phyloP scores from a whole-genome alignment of 2,797 vertebrate species.

The Sparidentex hasta region DNA sequence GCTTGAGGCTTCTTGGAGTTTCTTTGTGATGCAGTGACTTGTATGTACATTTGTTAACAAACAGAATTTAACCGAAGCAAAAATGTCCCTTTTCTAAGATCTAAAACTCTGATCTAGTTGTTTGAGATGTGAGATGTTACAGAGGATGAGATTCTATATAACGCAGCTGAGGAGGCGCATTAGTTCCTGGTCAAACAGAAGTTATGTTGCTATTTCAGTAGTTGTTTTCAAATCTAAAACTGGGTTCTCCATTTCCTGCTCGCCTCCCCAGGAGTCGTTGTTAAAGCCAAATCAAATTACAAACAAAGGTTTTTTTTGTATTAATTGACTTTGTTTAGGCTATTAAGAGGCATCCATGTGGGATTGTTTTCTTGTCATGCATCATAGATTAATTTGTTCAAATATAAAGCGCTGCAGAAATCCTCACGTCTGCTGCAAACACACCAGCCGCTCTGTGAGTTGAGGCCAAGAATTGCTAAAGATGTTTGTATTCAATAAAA shows the following conservation, averaged over 20 bases:
- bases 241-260: neutral
- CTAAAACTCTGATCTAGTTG: neutral
- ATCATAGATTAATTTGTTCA: conserved; percentile 26
- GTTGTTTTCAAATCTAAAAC: conserved; percentile 6
- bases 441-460: neutral
- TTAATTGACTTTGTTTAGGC: conserved; percentile 29
- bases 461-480: conserved; percentile 18
- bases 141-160: neutral
- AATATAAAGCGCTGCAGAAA: conserved; percentile 8
- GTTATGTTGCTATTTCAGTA: neutral
- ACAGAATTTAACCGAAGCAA: neutral
- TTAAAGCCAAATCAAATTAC: conserved; percentile 25
- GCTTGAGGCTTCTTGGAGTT: neutral
- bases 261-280: neutral
- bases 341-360: conserved; percentile 11
- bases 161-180: neutral
- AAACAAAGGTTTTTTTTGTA: neutral
- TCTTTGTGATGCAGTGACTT: neutral
- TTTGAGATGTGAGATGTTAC: too few relatives aligned
- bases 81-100: neutral
- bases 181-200: neutral
- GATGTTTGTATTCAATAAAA: conserved; percentile 21
- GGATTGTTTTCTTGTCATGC: conserved; percentile 40
- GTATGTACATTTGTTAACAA: neutral
- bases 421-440: conserved; percentile 3